Base-by-base conservation (phyloP, 1,140 invertebrate species). In the Drosophila prosaltans region DNA sequence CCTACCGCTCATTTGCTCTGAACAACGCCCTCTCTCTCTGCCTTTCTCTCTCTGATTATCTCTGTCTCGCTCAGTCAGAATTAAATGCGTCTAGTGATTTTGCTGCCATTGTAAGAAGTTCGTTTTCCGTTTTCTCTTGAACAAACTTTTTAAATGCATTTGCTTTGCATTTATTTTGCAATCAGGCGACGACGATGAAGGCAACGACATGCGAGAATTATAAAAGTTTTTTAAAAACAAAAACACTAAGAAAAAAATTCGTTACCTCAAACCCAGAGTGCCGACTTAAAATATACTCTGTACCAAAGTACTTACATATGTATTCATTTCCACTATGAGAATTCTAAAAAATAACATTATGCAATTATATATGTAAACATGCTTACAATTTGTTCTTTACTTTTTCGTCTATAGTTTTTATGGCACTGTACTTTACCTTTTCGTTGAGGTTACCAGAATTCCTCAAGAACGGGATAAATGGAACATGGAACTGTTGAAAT, bases 121-220 rank as follows among this genome's bases (percentile, higher is more conserved):
- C 30, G 11, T 32, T 58, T n/a, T 58, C 11, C 36, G 28, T 36
- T 58, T 70, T 40, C 48, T 57, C 28, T 54, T 21, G 24, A 57
- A 59, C 30, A 78, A 81, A 69, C 72, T 82, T 73, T 66, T 65
- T 82, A 79, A 82, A 82, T 82, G 74, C 80, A 82, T 80, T 80
- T 80, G 71, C 72, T 80, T 65, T 70, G 78, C 78, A 80, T 79
- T 82, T 82, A 82, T 82, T 82, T 81, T 78, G 66, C 79, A 81
- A 82, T 82, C 80, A 78, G 65, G 64, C 70, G 45, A 68, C 61
- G 55, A 9, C 11, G 66, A 36, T 51, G 43, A 48, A 32, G 30
- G 62, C 62, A 58, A 64, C 55, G 61, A 77, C 78, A 75, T 69
- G 72, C 68, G 80, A 79, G 72, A 82, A 81, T 81, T 81, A 81